These are phyloP conservation scores for Pithys albifrons DNA, from an alignment of 2,113 vertebrate species.

Conservation along the genomic window DNA sequence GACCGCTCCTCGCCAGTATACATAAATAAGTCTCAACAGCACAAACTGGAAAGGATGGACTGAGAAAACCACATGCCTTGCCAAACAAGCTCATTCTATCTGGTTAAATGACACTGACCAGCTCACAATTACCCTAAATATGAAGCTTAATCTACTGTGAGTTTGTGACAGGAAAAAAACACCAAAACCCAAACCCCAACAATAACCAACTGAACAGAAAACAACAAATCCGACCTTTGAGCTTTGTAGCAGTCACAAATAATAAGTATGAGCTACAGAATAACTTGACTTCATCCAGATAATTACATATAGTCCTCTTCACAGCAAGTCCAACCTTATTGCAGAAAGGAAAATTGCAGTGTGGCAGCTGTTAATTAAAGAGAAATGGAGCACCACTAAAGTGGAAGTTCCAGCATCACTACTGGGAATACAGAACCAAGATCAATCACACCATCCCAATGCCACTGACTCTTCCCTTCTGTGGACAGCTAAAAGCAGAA, in stretches of 20 bases:
- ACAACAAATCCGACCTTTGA: background rate
- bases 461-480: background rate
- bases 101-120: background rate
- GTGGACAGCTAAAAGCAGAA: background rate
- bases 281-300: background rate
- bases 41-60: background rate
- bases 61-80: background rate
- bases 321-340: background rate
- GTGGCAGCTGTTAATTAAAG: background rate
- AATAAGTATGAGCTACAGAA: constrained; percentile 2
- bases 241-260: background rate
- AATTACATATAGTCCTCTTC: background rate
- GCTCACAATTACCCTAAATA: constrained; percentile 5
- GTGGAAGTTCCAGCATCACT: background rate
- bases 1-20: background rate
- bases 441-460: background rate
- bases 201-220: background rate
- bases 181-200: background rate
- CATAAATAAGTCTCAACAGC: background rate
- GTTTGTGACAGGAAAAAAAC: background rate
- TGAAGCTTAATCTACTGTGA: background rate
- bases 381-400: background rate
- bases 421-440: background rate
- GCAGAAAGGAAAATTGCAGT: background rate
- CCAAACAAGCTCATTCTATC: background rate